Base-by-base conservation (phyloP, 2,113 vertebrate species). In the Calyptommatus sinebrachiatus region DNA sequence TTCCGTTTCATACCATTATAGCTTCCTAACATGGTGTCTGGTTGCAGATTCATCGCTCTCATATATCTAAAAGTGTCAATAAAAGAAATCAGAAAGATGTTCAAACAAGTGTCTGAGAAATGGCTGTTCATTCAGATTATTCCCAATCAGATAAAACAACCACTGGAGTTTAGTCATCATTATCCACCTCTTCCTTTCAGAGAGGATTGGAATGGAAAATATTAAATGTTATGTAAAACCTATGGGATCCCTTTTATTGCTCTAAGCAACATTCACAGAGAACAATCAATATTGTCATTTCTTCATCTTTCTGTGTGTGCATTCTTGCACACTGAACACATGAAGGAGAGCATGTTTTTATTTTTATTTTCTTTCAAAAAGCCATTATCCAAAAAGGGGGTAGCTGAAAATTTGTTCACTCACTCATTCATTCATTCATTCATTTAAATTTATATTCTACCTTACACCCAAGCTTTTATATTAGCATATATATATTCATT, bases 11-110 rank as follows among this genome's bases (percentile, higher is more conserved):
- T 63, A 85, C 31, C 65, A 62, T 77, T 82, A 6, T 16, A 88
- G 80, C 79, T 88, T 73, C 72, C 4, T 62, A 46, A 50, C 68
- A 16, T 4, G 76, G 70, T 83, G 28, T 84, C 62, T 4, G 72
- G 48, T 72, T 41, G 50, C 31, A 68, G 53, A 41, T 14, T 24
- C 31, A 79, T 82, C 80, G 78, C 78, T 85, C 0, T 29, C 57
- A 1, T 76, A 16, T 63, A 86, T 45, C 5, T 31, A 57, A 31
- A 31, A 60, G 68, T 82, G 50, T 84, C 21, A 81, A 77, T 41
- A 41, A 67, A 18, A 2, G n/a, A 21, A 21, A 60, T 60, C 29
- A 70, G 66, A 41, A 70, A 61, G n/a, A 62, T 18, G 28, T 76
- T 75, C 73, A 62, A 76, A 70, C 35, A 81, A 76, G 53, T 22